Evolutionary conservation across 2,113 vertebrate species (phyloP).

Genomic region (Apistogramma diplotaenia): DNA sequence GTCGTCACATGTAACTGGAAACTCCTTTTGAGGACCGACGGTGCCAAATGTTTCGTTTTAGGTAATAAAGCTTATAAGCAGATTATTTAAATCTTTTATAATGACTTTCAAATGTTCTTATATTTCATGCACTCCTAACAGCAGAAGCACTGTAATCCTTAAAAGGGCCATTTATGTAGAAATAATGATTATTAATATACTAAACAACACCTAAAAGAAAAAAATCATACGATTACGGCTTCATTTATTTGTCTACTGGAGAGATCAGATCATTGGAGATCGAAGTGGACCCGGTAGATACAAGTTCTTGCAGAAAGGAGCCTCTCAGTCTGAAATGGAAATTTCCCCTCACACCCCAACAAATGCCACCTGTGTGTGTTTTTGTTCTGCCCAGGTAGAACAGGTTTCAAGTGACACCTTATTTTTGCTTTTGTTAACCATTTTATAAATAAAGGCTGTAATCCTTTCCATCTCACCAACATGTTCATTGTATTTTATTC

Average conservation of each 20-base stretch:
- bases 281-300: background rate
- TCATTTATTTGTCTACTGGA: background rate
- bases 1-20: background rate
- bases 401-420: constrained; percentile 5
- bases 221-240: background rate
- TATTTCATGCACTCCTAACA: no score
- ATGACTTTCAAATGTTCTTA: no score
- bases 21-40: no score
- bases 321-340: background rate
- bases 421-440: constrained; percentile 5
- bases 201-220: no score
- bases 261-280: background rate
- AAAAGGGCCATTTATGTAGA: no score
- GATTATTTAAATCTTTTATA: no score
- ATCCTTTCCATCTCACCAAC: background rate
- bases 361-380: background rate
- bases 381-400: background rate
- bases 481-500: background rate
- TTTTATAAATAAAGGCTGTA: background rate
- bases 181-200: no score
- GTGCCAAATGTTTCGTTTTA: no score
- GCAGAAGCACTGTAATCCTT: no score
- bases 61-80: no score
- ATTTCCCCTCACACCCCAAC: background rate
- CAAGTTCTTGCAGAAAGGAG: background rate